Conservation (phyloP, 2,888 invertebrate species). For the Invenusta paracnida region DNA sequence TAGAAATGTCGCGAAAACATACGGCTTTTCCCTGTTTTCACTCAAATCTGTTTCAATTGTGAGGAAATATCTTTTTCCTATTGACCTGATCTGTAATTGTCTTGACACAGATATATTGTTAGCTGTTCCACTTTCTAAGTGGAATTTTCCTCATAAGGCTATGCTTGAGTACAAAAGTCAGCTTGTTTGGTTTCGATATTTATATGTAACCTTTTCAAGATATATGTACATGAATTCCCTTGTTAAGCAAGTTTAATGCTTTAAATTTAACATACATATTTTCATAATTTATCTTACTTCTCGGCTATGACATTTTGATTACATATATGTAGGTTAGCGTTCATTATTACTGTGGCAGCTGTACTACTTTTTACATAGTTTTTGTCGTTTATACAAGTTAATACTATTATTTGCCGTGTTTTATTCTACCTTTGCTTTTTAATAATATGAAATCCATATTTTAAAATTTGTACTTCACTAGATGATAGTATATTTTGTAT, state of each 20-base stretch:
- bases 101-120: neutral
- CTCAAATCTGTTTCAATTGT: neutral
- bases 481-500: no score
- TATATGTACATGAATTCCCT: constrained; percentile 85
- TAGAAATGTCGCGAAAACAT: neutral
- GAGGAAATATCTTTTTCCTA: neutral
- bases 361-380: no score
- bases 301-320: no score
- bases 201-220: constrained; percentile 81
- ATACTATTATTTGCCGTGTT: no score
- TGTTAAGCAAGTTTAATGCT: neutral
- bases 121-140: neutral
- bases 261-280: no score
- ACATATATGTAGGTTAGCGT: no score
- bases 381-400: no score
- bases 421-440: no score
- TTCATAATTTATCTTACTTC: no score
- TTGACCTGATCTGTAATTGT: neutral
- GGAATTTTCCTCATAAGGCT: constrained; percentile 65
- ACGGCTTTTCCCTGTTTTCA: neutral
- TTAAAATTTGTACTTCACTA: no score
- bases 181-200: constrained; percentile 83
- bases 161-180: constrained; percentile 85
- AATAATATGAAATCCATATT: no score
- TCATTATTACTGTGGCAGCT: no score